These are phyloP conservation scores for Drosophila prosaltans DNA, from an alignment of 1,140 invertebrate species.

Conservation along the genomic window DNA sequence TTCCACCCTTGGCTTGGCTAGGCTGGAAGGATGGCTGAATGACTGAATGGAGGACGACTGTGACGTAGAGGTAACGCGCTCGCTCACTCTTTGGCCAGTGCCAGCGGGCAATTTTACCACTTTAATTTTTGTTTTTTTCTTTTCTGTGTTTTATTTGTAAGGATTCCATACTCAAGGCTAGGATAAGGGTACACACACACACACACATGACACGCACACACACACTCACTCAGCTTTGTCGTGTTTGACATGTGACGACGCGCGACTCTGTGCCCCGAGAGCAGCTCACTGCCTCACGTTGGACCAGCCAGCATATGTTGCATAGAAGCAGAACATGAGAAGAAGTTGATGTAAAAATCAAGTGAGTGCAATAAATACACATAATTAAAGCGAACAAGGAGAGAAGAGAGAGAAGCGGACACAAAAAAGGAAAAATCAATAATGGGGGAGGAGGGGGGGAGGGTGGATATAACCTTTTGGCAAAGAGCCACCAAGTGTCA, in stretches of 20 bases:
- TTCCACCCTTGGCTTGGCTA: slow-evolving; percentile 64
- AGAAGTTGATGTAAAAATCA: slow-evolving; percentile 63
- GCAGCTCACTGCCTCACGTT: neutral
- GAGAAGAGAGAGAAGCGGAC: neutral
- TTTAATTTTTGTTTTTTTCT: slow-evolving; percentile 26
- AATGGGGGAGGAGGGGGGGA: slow-evolving; percentile 34
- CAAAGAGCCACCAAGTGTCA: slow-evolving; percentile 36
- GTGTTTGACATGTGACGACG: slow-evolving; percentile 28
- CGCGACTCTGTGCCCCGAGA: slow-evolving; percentile 14
- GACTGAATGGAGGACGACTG: slow-evolving; percentile 19
- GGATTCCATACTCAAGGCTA: slow-evolving; percentile 73
- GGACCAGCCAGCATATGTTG: slow-evolving; percentile 32
- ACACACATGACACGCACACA: slow-evolving; percentile 8
- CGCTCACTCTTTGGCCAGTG: slow-evolving; percentile 30
- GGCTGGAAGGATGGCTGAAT: too few species aligned
- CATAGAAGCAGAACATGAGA: slow-evolving; percentile 1
- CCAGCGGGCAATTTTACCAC: slow-evolving; percentile 70
- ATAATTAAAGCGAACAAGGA: slow-evolving; percentile 17
- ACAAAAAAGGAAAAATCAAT: slow-evolving; percentile 64
- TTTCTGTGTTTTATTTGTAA: slow-evolving; percentile 55
- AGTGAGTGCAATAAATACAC: slow-evolving; percentile 66
- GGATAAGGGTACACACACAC: slow-evolving; percentile 13
- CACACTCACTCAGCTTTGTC: slow-evolving; percentile 2
- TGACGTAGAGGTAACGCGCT: slow-evolving; percentile 26
- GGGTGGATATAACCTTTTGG: slow-evolving; percentile 22